Evolutionary conservation across 2,888 invertebrate species (phyloP).

Genomic region (Stegana nigrithorax): DNA sequence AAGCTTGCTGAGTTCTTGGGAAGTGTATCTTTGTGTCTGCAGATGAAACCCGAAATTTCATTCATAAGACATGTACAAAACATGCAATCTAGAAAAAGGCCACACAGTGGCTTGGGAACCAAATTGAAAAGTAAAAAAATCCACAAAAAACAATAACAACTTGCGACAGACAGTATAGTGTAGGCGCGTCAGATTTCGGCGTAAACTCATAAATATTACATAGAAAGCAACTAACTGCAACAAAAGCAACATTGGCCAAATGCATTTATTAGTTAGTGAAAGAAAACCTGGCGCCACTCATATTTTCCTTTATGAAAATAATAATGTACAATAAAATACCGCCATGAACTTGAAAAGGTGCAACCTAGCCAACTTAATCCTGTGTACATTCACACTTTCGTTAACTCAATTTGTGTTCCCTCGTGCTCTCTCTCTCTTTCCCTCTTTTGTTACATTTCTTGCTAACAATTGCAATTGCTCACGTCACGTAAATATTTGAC

Average conservation of each 20-base stretch:
- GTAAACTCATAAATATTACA: slow-evolving; percentile 64
- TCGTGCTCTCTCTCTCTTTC: too few relatives aligned
- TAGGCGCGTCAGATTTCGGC: slow-evolving; percentile 56
- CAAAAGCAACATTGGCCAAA: background rate
- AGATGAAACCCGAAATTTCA: slow-evolving; percentile 32
- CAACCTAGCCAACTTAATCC: background rate
- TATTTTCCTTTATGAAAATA: too few relatives aligned
- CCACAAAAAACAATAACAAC: background rate
- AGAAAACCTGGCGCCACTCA: slow-evolving; percentile 46
- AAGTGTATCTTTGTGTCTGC: too few relatives aligned
- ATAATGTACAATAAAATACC: slow-evolving; percentile 18
- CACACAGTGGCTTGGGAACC: slow-evolving; percentile 42
- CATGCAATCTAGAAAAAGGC: slow-evolving; percentile 26
- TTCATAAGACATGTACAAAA: slow-evolving; percentile 46
- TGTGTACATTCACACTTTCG: background rate
- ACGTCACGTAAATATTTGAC: slow-evolving; percentile 53
- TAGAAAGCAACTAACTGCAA: background rate
- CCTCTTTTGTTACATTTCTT: too few relatives aligned
- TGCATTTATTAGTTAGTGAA: slow-evolving; percentile 41
- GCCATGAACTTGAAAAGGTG: slow-evolving; percentile 50
- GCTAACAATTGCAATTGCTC: too few relatives aligned
- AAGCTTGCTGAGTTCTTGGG: too few relatives aligned
- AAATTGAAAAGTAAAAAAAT: slow-evolving; percentile 4
- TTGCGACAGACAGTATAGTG: background rate
- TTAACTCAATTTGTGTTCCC: too few relatives aligned